Percentiles rank a stretch among this genome's conserved stretches.
These are phyloP conservation scores for Siniperca knerii DNA, from an alignment of 2,113 vertebrate species.

Conservation along the genomic window DNA sequence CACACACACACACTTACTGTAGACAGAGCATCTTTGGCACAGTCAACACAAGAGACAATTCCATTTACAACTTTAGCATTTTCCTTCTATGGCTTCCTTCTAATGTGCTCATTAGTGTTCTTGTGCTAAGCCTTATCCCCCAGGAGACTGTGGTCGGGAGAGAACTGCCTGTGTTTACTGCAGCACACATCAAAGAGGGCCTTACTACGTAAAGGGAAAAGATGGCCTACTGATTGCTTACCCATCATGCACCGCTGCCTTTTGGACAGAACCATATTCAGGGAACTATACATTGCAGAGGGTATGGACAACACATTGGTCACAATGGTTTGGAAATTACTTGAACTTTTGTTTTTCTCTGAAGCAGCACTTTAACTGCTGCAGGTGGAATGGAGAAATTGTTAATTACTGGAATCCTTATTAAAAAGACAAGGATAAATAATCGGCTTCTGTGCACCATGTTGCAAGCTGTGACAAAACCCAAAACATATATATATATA, in stretches of 20 bases:
- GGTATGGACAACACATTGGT: constrained; percentile 29
- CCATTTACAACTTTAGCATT: constrained; percentile 83
- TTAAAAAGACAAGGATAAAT: constrained; percentile 9
- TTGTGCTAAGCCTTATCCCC: constrained; percentile 75
- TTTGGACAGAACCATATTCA: constrained; percentile 65
- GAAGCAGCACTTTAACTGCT: not conserved
- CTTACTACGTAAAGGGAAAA: constrained; percentile 66
- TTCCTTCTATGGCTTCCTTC: constrained; percentile 78
- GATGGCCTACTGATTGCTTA: constrained; percentile 74
- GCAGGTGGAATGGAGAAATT: not conserved
- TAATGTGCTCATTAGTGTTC: constrained; percentile 87
- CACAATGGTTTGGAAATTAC: constrained; percentile 18
- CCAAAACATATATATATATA: not conserved
- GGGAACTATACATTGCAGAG: constrained; percentile 32
- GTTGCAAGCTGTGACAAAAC: not conserved
- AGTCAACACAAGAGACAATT: constrained; percentile 72
- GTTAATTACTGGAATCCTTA: constrained; percentile 7
- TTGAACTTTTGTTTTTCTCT: not conserved
- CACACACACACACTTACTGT: constrained; percentile 5
- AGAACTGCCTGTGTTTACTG: constrained; percentile 82
- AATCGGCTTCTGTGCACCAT: not conserved
- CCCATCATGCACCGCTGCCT: constrained; percentile 74
- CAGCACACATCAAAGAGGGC: constrained; percentile 80
- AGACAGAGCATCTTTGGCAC: constrained; percentile 46
- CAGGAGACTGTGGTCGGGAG: constrained; percentile 73